These are phyloP conservation scores for Eulemur macaco DNA, from an alignment of 2,113 vertebrate species.

Conservation along the genomic window DNA sequence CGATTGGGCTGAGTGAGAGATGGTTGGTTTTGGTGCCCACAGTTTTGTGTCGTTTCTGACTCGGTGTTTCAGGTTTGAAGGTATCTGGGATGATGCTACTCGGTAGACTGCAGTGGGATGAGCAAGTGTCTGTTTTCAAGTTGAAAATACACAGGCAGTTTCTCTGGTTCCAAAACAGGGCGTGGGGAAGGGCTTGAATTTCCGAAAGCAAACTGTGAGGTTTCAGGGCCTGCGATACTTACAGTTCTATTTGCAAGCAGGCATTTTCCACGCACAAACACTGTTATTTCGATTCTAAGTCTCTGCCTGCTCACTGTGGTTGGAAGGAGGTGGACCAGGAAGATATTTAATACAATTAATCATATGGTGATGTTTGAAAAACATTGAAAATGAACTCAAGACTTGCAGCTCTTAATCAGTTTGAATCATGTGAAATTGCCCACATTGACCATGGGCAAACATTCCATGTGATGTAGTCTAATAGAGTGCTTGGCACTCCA, in stretches of 20 bases:
- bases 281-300: constrained; percentile 1
- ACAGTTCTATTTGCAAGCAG: background rate
- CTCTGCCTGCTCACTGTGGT: background rate
- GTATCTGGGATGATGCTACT: background rate
- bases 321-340: background rate
- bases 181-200: background rate
- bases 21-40: constrained; percentile 26
- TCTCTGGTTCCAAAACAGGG: background rate
- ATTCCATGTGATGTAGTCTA: background rate
- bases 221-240: background rate
- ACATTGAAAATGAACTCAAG: background rate
- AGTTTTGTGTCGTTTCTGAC: constrained; percentile 23
- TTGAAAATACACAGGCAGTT: constrained; percentile 7
- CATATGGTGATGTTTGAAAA: background rate
- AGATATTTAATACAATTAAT: background rate
- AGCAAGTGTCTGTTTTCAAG: background rate
- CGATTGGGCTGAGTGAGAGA: constrained; percentile 46
- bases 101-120: background rate
- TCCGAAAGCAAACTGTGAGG: background rate
- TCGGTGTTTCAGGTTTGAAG: background rate
- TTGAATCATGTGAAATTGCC: background rate
- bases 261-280: background rate
- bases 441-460: background rate
- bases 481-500: background rate
- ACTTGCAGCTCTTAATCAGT: background rate